phyloP scores from a whole-genome alignment of 2,113 vertebrate species.

The Eurystomus gularis region DNA sequence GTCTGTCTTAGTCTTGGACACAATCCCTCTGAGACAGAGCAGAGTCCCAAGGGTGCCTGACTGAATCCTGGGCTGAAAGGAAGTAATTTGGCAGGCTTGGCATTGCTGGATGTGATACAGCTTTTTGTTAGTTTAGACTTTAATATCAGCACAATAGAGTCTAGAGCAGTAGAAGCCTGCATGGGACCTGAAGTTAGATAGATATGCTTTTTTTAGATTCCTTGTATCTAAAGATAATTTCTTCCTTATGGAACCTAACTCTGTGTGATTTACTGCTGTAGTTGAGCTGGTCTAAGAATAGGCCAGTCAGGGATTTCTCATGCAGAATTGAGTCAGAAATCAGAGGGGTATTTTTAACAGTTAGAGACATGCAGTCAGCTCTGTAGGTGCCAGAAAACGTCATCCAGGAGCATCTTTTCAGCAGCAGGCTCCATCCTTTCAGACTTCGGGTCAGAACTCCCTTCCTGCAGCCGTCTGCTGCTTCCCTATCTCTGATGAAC shows the following conservation, averaged over 20 bases:
- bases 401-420: neutral
- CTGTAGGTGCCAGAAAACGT: neutral
- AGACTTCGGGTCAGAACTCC: neutral
- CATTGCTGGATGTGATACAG: neutral
- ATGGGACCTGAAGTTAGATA: neutral
- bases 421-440: neutral
- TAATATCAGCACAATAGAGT: neutral
- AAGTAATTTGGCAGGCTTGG: neutral
- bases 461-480: rapidly evolving
- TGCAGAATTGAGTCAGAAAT: neutral
- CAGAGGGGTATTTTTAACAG: neutral
- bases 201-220: neutral
- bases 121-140: neutral
- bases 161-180: neutral
- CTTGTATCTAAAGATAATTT: neutral
- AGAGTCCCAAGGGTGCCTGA: neutral
- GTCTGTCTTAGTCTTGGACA: neutral
- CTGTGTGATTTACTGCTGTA: neutral
- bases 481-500: neutral
- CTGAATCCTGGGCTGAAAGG: neutral
- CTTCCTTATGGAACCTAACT: neutral
- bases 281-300: neutral
- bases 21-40: neutral
- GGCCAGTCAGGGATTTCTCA: neutral
- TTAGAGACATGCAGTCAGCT: neutral